These are phyloP conservation scores for Crocidura indochinensis DNA, from an alignment of 2,797 vertebrate genomes.

Conservation along the genomic window DNA sequence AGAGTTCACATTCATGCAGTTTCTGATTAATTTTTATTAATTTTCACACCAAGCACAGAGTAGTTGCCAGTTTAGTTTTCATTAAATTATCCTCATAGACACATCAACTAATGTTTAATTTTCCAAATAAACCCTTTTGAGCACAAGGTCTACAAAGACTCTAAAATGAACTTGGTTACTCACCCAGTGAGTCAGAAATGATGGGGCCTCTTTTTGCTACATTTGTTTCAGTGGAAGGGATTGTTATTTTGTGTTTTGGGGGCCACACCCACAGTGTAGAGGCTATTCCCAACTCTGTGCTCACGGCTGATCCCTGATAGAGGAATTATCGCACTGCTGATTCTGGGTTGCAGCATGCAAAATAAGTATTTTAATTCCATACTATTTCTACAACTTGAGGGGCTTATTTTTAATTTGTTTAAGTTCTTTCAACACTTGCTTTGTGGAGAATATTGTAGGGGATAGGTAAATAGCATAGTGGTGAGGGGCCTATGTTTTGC, in stretches of 20 bases:
- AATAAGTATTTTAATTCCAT: neutral
- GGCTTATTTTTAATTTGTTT: neutral
- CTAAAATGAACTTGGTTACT: neutral
- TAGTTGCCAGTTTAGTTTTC: neutral
- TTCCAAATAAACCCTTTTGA: neutral
- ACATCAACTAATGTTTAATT: neutral
- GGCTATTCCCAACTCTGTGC: too few species aligned
- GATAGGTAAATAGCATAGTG: too few species aligned
- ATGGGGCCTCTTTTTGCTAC: neutral
- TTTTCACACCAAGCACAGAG: neutral
- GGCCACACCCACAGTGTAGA: too few species aligned
- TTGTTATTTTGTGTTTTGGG: neutral
- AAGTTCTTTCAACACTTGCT: constrained; percentile 41
- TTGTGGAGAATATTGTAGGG: neutral
- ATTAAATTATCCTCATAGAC: constrained; percentile 48
- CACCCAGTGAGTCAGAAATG: neutral
- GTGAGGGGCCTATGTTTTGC: too few species aligned
- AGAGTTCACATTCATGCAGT: neutral
- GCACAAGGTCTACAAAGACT: neutral
- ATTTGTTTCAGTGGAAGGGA: neutral
- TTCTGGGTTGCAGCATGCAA: too few species aligned
- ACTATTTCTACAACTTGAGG: neutral
- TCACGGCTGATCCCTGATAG: too few species aligned
- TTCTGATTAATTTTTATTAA: neutral
- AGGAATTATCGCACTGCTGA: too few species aligned